Conservation (phyloP, 2,888 invertebrate genomes). For the Onchidella celtica region DNA sequence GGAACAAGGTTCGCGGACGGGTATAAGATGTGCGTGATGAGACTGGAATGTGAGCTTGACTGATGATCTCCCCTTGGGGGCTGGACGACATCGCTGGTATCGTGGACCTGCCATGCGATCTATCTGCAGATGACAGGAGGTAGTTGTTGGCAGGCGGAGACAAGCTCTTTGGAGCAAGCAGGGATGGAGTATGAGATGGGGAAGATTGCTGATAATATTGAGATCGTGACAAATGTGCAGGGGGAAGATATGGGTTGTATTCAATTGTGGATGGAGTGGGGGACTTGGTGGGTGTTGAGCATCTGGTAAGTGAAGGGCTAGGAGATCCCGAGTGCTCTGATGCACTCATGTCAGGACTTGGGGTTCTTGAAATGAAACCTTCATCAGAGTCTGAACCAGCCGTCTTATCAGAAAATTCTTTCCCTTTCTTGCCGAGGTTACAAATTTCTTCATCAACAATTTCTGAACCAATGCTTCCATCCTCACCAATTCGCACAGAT, state of each 20-base stretch:
- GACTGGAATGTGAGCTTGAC: conserved; percentile 35
- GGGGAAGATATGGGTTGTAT: conserved; percentile 38
- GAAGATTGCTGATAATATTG: neutral
- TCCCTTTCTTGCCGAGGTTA: conserved; percentile 7
- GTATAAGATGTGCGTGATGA: conserved; percentile 35
- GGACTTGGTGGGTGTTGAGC: conserved; percentile 4
- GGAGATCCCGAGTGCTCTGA: conserved; percentile 17
- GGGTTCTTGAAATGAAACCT: conserved; percentile 34
- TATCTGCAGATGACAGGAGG: neutral
- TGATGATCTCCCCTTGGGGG: neutral
- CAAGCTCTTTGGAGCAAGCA: neutral
- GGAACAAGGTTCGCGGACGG: conserved; percentile 36
- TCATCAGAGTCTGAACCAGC: conserved; percentile 34
- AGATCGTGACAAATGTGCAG: conserved; percentile 27
- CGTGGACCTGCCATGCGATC: conserved; percentile 27
- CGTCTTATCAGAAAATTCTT: neutral
- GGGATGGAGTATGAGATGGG: conserved; percentile 10
- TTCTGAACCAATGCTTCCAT: conserved; percentile 83
- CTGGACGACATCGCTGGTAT: conserved; percentile 21
- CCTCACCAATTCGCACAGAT: conserved; percentile 85
- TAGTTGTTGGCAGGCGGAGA: conserved; percentile 26
- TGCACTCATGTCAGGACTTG: conserved; percentile 27
- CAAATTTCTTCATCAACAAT: conserved; percentile 40
- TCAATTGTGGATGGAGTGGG: conserved; percentile 25
- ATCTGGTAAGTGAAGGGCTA: conserved; percentile 17